Base-by-base conservation (phyloP, 2,113 vertebrate species). In the Hippopotamus amphibius region DNA sequence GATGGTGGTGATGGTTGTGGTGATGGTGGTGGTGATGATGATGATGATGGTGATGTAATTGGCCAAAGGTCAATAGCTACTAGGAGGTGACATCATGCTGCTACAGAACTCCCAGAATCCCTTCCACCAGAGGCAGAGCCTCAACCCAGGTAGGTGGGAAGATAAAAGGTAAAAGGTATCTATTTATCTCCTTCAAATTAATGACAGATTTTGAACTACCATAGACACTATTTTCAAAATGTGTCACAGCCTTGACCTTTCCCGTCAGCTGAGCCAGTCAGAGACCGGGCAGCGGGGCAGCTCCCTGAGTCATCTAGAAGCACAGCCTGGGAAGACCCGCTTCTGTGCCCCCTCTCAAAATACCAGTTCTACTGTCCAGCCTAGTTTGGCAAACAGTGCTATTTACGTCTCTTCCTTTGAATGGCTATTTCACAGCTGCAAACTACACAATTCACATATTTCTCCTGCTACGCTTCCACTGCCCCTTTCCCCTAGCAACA, bases 281-380 rank as follows among this genome's bases (percentile, higher is more conserved):
- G 19, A 41, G 7, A 59, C 68, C 21, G 24, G 16, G n/a, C 6
- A 22, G 48, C 7, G 6, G 61, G 6, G 19, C 53, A 61, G 37
- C n/a, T 46, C 59, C 43, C 21, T 9, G 43, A 53, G 50, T n/a
- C 26, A 14, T 24, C 57, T 6, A 21, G 88, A 46, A 48, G 21
- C 13, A 6, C 7, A 28, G 16, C 48, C 30, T 21, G 2, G 3
- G 15, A 26, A 30, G n/a, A 5, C 28, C 48, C 0, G 68, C 41
- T 33, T 37, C 7, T 37, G 68, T 0, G 7, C 11, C 48, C n/a
- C 15, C 15, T 3, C 15, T 55, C 16, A 61, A 15, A 15, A 57
- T 65, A 57, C 57, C 76, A 81, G 65, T 24, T 8, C 71, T 63
- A 4, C 53, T 0, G 7, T 10, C 37, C 66, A 33, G 41, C 6